Conservation (phyloP, 1,140 invertebrate genomes). For the Copidosoma floridanum region DNA sequence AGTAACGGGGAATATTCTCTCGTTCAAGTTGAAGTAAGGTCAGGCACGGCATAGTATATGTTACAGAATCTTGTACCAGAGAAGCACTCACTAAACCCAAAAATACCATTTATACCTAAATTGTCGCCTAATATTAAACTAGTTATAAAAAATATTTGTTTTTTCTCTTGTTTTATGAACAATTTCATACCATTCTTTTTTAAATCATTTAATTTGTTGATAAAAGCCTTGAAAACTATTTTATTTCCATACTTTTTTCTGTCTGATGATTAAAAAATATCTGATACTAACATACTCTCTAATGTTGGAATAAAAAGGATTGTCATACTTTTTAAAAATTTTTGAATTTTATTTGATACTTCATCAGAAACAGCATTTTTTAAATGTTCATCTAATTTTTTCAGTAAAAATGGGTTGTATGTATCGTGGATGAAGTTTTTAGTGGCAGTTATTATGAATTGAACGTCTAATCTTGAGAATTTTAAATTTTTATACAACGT, state of each 20-base stretch:
- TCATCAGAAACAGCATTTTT: background rate
- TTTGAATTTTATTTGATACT: background rate
- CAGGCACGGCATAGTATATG: constrained; percentile 12
- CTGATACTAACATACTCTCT: background rate
- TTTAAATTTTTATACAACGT: background rate
- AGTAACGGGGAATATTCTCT: too few species aligned
- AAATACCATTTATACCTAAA: constrained; percentile 19
- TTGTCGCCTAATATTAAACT: constrained; percentile 21
- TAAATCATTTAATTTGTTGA: too few species aligned
- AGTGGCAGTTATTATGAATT: background rate
- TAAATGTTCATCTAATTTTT: background rate
- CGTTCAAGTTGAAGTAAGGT: background rate
- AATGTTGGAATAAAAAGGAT: too few species aligned
- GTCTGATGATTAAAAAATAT: constrained; percentile 8
- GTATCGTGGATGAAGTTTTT: background rate
- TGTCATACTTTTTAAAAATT: background rate
- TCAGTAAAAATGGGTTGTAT: background rate
- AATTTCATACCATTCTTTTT: constrained; percentile 24
- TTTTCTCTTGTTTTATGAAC: background rate
- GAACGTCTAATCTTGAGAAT: background rate
- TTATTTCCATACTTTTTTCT: constrained; percentile 21
- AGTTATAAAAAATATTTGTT: constrained; percentile 21
- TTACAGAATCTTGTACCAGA: constrained; percentile 16
- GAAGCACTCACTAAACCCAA: constrained; percentile 23
- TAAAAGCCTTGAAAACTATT: constrained; percentile 19